Conservation (phyloP, 2,797 vertebrate genomes). For the Ispidina picta region DNA sequence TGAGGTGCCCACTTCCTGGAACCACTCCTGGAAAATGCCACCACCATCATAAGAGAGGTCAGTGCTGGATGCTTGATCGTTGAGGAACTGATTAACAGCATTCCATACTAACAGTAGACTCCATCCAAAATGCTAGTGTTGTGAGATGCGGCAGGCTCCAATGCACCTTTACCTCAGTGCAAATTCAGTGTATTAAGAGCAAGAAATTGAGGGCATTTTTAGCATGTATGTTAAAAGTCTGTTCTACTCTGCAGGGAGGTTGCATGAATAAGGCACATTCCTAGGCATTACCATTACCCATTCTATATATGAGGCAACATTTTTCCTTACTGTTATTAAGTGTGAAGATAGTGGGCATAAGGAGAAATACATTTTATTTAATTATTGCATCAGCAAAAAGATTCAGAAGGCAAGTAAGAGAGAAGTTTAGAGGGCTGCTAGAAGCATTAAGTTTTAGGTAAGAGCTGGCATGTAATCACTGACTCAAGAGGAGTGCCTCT, state of each 20-base stretch:
- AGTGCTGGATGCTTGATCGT: not conserved
- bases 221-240: not conserved
- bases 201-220: not conserved
- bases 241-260: not conserved
- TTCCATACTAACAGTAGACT: not conserved
- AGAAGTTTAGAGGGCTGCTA: not conserved
- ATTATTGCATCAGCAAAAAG: not conserved
- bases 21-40: constrained; percentile 81
- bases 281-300: not conserved
- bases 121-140: not conserved
- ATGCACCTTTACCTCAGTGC: not conserved
- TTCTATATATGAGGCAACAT: not conserved
- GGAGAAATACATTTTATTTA: not conserved
- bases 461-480: not conserved
- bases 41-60: not conserved
- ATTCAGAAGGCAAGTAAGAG: not conserved
- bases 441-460: not conserved
- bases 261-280: not conserved
- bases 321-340: not conserved
- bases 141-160: accelerated
- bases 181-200: not conserved
- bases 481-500: not conserved
- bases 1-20: constrained; percentile 93
- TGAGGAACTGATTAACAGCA: not conserved
- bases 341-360: not conserved